Base-by-base conservation (phyloP, 2,797 vertebrate genomes). In the Prunella strophiata region DNA sequence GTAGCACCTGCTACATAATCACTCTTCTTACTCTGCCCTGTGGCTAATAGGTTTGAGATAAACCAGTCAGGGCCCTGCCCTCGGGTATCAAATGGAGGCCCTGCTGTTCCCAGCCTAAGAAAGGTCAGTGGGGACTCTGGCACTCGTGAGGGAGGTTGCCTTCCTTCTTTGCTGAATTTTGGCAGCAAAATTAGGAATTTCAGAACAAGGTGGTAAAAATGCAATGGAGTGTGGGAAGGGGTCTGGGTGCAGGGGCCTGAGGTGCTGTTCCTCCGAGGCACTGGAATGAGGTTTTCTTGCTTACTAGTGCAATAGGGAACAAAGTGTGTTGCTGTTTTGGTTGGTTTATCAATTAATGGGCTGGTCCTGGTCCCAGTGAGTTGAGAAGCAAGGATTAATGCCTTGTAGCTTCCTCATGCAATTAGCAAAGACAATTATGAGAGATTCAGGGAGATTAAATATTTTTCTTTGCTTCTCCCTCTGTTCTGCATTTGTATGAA, bases 251-350 rank as follows among this genome's bases (percentile, higher is more conserved):
- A 68, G 51, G 15, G 54, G 9, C 9, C 3, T 0, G 0, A 2
- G 3, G 50, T 54, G 45, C 78, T 50, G 63, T 26, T 8, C 23
- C 25, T 51, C 68, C 3, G 1, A 45, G 68, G 26, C 0, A 0
- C 25, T 42, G 57, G 34, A 71, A 32, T 47, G 10, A 15, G 18
- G 21, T 26, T 88, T 67, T 71, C n/a, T 63, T 51, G 22, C 66
- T 87, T 51, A 13, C 30, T 54, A 7, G 5, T 38, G 80, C 36
- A 42, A 17, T 2, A 77, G 30, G 16, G 45, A 61, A 18, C 12
- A 7, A 58, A 62, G n/a, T 0, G 3, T 13, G 15, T 13, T 62
- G 27, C 27, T 63, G 32, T 21, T 65, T 16, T 9, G 34, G 10
- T 63, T 63, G 52, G 6, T 67, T 79, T 42, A 38, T 67, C 48